These are phyloP conservation scores for Micrastur ruficollis DNA, from an alignment of 2,797 vertebrate species.

Conservation along the genomic window DNA sequence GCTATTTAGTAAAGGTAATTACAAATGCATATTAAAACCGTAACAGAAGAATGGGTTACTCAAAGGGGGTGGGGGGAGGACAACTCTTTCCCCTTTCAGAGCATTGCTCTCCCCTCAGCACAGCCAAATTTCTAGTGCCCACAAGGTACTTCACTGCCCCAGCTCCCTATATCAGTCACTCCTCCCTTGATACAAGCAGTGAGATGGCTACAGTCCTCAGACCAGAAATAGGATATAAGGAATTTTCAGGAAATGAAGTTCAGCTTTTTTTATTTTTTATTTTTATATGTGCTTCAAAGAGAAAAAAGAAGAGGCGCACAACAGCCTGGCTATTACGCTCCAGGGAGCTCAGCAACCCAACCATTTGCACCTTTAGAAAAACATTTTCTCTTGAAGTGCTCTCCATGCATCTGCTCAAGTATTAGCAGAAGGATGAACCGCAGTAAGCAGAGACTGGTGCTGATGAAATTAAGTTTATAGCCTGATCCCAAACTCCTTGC, in stretches of 20 bases:
- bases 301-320: background rate
- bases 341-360: background rate
- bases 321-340: background rate
- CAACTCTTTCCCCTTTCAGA: constrained; percentile 63
- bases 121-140: constrained; percentile 49
- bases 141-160: background rate
- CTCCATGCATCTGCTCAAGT: background rate
- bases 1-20: constrained; percentile 88
- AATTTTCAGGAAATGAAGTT: background rate
- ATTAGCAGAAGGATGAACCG: background rate
- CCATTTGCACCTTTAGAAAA: background rate
- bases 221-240: background rate
- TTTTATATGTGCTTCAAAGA: background rate
- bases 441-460: background rate
- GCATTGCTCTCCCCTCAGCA: constrained; percentile 66
- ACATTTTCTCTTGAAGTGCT: constrained; percentile 3
- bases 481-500: constrained; percentile 24
- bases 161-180: constrained; percentile 56
- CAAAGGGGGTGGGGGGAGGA: constrained; percentile 50
- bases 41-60: constrained; percentile 79
- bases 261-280: background rate
- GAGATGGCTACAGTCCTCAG: background rate
- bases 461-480: background rate
- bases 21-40: constrained; percentile 90
- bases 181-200: constrained; percentile 18